Percentiles rank a stretch among this genome's conserved stretches.
These are phyloP conservation scores for Patella pellucida DNA, from an alignment of 2,888 invertebrate species.

Conservation along the genomic window DNA sequence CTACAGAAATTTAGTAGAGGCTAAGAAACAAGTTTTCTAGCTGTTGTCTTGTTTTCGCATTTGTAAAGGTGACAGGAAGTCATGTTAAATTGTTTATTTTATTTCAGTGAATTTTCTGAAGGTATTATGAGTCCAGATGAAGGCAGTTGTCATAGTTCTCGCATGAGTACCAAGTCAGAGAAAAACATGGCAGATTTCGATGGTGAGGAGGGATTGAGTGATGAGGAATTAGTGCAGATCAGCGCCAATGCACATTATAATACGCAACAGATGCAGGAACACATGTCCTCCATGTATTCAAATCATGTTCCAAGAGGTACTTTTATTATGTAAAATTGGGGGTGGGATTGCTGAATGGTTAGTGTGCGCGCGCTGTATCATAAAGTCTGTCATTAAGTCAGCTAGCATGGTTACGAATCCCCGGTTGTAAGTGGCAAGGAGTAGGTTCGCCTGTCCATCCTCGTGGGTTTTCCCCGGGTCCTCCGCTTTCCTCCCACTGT, in stretches of 20 bases:
- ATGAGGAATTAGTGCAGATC: slow-evolving; percentile 67
- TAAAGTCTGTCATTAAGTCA: too few species aligned
- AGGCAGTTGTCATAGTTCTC: slow-evolving; percentile 90
- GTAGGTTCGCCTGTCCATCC: too few species aligned
- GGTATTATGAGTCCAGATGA: slow-evolving; percentile 73
- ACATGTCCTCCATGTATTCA: slow-evolving; percentile 69
- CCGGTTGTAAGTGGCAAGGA: too few species aligned
- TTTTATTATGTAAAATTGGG: slow-evolving; percentile 3
- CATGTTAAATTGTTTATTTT: not conserved
- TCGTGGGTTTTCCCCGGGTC: too few species aligned
- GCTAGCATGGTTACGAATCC: too few species aligned
- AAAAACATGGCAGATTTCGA: slow-evolving; percentile 96
- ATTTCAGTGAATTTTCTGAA: slow-evolving; percentile 77
- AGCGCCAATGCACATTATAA: slow-evolving; percentile 59
- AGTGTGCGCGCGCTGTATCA: too few species aligned
- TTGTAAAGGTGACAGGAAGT: too few species aligned
- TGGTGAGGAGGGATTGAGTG: slow-evolving; percentile 74
- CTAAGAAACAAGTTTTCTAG: too few species aligned
- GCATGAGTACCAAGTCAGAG: slow-evolving; percentile 92
- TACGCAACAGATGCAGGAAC: slow-evolving; percentile 65
- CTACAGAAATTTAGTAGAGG: too few species aligned
- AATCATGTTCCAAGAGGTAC: slow-evolving; percentile 62
- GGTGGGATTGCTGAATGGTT: too few species aligned
- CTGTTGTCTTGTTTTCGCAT: too few species aligned
- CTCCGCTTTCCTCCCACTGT: too few species aligned